Evolutionary conservation across 2,888 invertebrate species (phyloP).

Genomic region (Sphaerophoria rueppellii): DNA sequence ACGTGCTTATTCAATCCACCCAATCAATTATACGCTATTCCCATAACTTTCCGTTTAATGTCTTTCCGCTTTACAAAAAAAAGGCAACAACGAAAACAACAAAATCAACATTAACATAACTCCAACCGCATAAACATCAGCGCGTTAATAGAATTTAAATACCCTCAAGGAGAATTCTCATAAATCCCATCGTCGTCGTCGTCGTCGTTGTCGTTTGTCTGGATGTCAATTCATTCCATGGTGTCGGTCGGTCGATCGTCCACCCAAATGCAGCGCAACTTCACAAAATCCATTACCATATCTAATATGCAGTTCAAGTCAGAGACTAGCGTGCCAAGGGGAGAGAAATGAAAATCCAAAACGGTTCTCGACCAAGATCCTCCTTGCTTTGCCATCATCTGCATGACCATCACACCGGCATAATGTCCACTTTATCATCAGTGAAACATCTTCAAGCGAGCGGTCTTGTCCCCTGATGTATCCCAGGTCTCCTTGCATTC

Average conservation of each 20-base stretch:
- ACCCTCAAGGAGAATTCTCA: conserved; percentile 66
- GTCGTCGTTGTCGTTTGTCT: conserved; percentile 1
- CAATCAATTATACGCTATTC: conserved; percentile 40
- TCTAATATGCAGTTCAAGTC: conserved; percentile 62
- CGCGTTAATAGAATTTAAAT: conserved; percentile 73
- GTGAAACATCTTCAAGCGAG: conserved; percentile 58
- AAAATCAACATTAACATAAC: not conserved
- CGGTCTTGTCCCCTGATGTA: conserved; percentile 20
- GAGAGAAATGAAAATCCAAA: conserved; percentile 20
- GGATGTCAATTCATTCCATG: not conserved
- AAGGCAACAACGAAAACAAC: conserved; percentile 39
- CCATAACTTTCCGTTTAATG: conserved; percentile 50
- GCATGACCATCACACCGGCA: conserved; percentile 19
- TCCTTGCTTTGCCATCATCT: not conserved
- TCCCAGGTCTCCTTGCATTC: conserved; percentile 5
- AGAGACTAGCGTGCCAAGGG: not conserved
- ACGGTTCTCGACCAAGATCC: conserved; percentile 44
- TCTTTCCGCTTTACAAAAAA: conserved; percentile 32
- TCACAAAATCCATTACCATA: conserved; percentile 69
- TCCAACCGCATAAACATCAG: conserved; percentile 59
- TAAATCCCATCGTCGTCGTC: conserved; percentile 47
- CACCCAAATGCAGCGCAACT: conserved; percentile 30
- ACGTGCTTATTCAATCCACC: conserved; percentile 35
- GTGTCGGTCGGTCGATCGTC: not conserved
- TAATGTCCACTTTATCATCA: conserved; percentile 72